Conservation (phyloP, 1,140 invertebrate genomes). For the Drosophila prosaltans region DNA sequence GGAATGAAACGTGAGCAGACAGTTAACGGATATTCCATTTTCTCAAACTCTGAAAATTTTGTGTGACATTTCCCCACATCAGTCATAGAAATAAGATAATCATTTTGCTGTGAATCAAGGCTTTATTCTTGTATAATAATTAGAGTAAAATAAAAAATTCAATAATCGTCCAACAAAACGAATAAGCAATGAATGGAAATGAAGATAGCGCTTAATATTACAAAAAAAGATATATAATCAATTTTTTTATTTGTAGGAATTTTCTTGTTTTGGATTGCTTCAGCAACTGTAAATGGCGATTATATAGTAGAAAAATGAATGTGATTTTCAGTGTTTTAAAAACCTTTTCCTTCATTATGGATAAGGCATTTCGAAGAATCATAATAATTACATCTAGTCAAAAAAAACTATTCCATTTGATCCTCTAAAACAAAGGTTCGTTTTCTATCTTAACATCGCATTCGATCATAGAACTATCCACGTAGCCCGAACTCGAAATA, state of each 20-base stretch:
- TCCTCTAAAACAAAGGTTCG: conserved; percentile 47
- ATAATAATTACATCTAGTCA: conserved; percentile 16
- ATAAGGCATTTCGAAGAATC: not conserved
- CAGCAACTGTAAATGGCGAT: not conserved
- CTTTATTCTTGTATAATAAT: not conserved
- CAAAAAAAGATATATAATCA: not conserved
- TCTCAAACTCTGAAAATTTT: no score
- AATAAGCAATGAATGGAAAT: not conserved
- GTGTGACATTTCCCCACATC: no score
- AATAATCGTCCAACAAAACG: not conserved
- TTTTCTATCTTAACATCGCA: conserved; percentile 75
- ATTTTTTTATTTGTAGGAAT: not conserved
- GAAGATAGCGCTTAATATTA: not conserved
- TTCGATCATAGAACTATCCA: conserved; percentile 54
- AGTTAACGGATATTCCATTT: not conserved
- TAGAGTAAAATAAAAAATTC: not conserved
- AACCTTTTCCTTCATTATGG: not conserved
- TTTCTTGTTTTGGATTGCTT: not conserved
- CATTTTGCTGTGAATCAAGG: not conserved
- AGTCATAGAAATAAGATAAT: no score
- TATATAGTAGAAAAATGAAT: not conserved
- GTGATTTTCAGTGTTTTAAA: not conserved
- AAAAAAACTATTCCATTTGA: not conserved
- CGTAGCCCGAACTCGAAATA: conserved; percentile 8
- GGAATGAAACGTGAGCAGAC: not conserved